These are phyloP conservation scores for Xylophagus ater DNA, from an alignment of 2,888 invertebrate species.

Conservation along the genomic window DNA sequence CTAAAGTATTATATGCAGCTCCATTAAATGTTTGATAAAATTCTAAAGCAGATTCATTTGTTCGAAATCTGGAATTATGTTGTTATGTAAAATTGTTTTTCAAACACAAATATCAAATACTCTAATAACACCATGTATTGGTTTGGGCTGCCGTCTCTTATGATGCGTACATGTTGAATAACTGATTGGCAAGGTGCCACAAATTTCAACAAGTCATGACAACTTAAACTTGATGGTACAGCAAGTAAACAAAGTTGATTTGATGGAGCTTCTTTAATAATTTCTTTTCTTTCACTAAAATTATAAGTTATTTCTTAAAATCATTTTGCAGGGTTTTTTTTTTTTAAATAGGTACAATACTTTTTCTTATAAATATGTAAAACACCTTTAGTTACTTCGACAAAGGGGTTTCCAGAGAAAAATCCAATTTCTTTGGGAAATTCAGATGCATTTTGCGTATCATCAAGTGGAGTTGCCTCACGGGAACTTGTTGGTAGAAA, in stretches of 20 bases:
- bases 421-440: slow-evolving; percentile 56
- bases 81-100: slow-evolving; percentile 6
- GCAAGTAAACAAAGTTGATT: slow-evolving; percentile 80
- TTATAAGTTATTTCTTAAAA: slow-evolving; percentile 7
- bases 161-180: slow-evolving; percentile 82
- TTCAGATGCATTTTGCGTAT: slow-evolving; percentile 25
- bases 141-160: slow-evolving; percentile 84
- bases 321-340: neutral
- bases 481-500: slow-evolving; percentile 52
- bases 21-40: slow-evolving; percentile 92
- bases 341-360: slow-evolving; percentile 52
- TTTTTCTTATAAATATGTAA: slow-evolving; percentile 96
- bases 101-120: slow-evolving; percentile 35
- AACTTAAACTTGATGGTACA: slow-evolving; percentile 82
- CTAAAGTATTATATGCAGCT: slow-evolving; percentile 83
- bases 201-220: slow-evolving; percentile 87
- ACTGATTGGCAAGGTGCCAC: slow-evolving; percentile 86
- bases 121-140: slow-evolving; percentile 96
- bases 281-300: slow-evolving; percentile 60
- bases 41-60: slow-evolving; percentile 70
- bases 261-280: slow-evolving; percentile 57
- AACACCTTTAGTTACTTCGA: slow-evolving; percentile 93
- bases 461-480: slow-evolving; percentile 40
- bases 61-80: slow-evolving; percentile 46
- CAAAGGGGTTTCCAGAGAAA: slow-evolving; percentile 92